phyloP scores from a whole-genome alignment of 2,113 vertebrate genomes.

The Bubo bubo region DNA sequence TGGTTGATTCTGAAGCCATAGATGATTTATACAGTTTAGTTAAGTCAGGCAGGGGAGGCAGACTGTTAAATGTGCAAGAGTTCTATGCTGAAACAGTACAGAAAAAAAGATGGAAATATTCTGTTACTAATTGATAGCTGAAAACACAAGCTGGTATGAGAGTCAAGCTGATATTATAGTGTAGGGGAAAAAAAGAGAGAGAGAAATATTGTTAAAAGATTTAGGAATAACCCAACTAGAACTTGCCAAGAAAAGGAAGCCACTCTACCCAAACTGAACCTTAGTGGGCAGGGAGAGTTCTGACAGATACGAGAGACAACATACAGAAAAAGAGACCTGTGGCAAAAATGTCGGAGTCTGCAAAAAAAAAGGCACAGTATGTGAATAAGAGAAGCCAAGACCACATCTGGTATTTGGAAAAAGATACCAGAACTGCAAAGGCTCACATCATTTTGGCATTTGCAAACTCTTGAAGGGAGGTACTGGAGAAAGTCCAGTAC shows the following conservation, averaged over 20 bases:
- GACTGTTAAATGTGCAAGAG: not conserved
- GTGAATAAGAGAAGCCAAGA: not conserved
- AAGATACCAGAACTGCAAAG: slow-evolving; percentile 17
- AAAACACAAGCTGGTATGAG: not conserved
- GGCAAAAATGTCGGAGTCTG: not conserved
- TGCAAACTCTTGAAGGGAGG: not conserved
- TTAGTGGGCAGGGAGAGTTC: not conserved
- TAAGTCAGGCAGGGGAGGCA: not conserved
- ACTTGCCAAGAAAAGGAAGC: not conserved
- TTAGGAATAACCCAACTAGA: not conserved
- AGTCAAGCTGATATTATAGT: not conserved
- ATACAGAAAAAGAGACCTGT: not conserved
- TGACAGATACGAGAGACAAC: not conserved
- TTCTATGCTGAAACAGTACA: not conserved
- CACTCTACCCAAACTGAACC: not conserved
- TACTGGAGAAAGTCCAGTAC: not conserved
- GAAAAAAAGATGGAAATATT: not conserved
- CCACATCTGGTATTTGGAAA: slow-evolving; percentile 10
- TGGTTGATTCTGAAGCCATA: not conserved
- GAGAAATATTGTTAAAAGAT: not conserved
- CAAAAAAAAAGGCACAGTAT: not conserved
- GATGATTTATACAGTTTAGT: not conserved
- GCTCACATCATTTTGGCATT: slow-evolving; percentile 26
- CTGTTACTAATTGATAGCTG: not conserved
- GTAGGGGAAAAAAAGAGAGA: not conserved